These are phyloP conservation scores for Brassicogethes aeneus DNA, from an alignment of 2,888 invertebrate species.

Conservation along the genomic window DNA sequence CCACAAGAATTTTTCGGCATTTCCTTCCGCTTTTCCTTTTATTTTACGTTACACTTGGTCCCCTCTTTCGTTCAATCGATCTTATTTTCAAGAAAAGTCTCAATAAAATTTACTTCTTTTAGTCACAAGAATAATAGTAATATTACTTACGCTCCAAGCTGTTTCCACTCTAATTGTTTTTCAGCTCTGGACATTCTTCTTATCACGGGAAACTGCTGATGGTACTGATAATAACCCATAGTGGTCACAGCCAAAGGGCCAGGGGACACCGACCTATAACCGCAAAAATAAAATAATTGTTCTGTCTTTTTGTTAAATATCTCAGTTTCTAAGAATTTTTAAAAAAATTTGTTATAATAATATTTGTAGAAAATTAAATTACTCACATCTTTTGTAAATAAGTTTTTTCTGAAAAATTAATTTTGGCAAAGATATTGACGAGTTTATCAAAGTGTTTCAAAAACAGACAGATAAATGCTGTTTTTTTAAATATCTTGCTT, in stretches of 20 bases:
- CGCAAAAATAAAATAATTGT: too few relatives aligned
- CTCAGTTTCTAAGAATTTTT: too few relatives aligned
- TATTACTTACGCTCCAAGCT: constrained; percentile 58
- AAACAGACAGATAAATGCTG: too few relatives aligned
- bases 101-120: background rate
- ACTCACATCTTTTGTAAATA: too few relatives aligned
- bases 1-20: too few relatives aligned
- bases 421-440: too few relatives aligned
- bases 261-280: constrained; percentile 32
- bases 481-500: too few relatives aligned
- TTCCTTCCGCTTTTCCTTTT: background rate
- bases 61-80: background rate
- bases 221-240: constrained; percentile 45
- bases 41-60: background rate
- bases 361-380: too few relatives aligned
- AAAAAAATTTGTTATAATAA: too few relatives aligned
- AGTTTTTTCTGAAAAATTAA: too few relatives aligned
- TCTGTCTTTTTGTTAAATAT: too few relatives aligned
- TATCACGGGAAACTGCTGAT: constrained; percentile 48
- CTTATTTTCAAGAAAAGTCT: background rate
- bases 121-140: background rate
- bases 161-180: constrained; percentile 51
- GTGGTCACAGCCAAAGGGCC: constrained; percentile 50
- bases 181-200: constrained; percentile 48
- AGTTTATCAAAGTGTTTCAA: too few relatives aligned